Evolutionary conservation across 2,888 invertebrate genomes (phyloP).

Genomic region (Pseudeuparius sepicola): DNA sequence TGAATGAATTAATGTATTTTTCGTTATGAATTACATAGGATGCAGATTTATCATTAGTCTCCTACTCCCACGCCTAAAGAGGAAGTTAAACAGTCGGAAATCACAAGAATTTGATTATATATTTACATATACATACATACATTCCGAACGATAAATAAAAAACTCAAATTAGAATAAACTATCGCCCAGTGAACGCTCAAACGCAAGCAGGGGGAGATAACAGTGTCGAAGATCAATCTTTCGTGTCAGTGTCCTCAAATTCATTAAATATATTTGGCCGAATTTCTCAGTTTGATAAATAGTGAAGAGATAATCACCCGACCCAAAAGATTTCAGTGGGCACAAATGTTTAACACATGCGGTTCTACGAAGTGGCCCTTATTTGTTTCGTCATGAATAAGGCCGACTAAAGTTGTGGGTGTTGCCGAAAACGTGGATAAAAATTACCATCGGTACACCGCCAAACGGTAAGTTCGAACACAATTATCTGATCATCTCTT

Average conservation of each 20-base stretch:
- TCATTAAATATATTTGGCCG: slow-evolving; percentile 19
- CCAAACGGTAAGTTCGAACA: too few species aligned
- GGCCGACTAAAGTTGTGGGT: too few species aligned
- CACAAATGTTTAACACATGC: slow-evolving; percentile 28
- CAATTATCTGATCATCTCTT: too few species aligned
- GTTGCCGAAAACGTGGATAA: too few species aligned
- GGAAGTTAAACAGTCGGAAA: slow-evolving; percentile 34
- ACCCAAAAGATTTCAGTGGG: slow-evolving; percentile 8
- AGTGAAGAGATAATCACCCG: slow-evolving; percentile 11
- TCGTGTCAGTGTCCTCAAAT: slow-evolving; percentile 30
- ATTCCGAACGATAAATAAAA: slow-evolving; percentile 25
- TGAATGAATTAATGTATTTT: too few species aligned
- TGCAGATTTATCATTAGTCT: slow-evolving; percentile 27
- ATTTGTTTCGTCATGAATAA: too few species aligned
- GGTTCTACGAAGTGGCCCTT: too few species aligned
- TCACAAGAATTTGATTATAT: slow-evolving; percentile 28
- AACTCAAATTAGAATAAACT: too few species aligned
- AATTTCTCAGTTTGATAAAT: slow-evolving; percentile 22
- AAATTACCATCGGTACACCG: too few species aligned
- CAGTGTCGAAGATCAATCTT: slow-evolving; percentile 30
- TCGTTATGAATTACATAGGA: too few species aligned
- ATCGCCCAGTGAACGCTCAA: too few species aligned
- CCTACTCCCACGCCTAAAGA: slow-evolving; percentile 24
- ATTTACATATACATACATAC: slow-evolving; percentile 21
- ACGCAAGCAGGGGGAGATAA: slow-evolving; percentile 23